Conservation (phyloP, 1,140 invertebrate species). For the Lasioglossum baleicum region DNA sequence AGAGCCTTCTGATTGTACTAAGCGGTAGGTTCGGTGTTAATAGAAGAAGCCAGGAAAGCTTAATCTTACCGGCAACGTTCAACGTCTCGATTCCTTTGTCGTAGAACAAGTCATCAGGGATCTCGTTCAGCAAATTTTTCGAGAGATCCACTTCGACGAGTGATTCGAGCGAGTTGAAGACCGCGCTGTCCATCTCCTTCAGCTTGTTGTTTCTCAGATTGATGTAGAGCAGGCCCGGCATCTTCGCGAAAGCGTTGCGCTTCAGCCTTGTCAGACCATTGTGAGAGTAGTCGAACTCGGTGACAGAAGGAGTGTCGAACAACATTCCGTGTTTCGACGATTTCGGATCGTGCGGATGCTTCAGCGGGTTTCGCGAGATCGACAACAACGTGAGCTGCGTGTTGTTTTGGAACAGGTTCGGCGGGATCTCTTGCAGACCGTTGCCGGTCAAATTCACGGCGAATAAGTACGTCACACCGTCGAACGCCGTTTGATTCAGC, state of each 20-base stretch:
- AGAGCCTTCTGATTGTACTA: too few relatives aligned
- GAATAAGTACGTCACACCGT: constrained; percentile 83
- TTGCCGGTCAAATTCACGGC: constrained; percentile 85
- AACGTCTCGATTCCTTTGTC: constrained; percentile 83
- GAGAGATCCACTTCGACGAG: constrained; percentile 86
- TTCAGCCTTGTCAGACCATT: constrained; percentile 83
- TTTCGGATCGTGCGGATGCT: constrained; percentile 74
- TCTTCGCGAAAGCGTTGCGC: constrained; percentile 82
- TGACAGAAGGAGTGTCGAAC: constrained; percentile 82
- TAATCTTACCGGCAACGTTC: constrained; percentile 69
- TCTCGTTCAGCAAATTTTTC: constrained; percentile 81
- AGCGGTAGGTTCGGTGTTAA: too few relatives aligned
- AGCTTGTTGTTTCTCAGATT: constrained; percentile 84
- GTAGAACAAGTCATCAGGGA: constrained; percentile 82
- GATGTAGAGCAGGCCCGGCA: constrained; percentile 83
- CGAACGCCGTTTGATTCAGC: constrained; percentile 82
- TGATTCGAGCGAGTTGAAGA: constrained; percentile 81
- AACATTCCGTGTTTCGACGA: constrained; percentile 78
- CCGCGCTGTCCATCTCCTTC: constrained; percentile 81
- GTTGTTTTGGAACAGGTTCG: constrained; percentile 84
- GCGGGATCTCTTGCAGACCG: constrained; percentile 82
- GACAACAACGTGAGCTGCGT: constrained; percentile 83
- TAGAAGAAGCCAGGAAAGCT: not conserved
- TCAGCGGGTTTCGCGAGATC: constrained; percentile 85
- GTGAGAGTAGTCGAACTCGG: constrained; percentile 84